Conservation (phyloP, 2,797 vertebrate genomes). For the Danio jaintianensis region DNA sequence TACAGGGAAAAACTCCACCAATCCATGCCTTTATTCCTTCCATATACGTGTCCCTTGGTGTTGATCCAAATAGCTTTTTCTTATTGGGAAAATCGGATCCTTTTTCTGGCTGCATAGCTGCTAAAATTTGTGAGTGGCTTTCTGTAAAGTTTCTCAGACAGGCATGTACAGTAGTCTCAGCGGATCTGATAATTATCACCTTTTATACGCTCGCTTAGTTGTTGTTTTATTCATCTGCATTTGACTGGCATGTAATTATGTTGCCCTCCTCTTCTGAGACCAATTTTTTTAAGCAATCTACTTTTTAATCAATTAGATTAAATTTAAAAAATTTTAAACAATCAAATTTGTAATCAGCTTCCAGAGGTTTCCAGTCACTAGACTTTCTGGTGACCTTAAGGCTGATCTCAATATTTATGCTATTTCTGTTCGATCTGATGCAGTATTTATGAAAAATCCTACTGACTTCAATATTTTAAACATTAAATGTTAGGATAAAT, state of each 20-base stretch:
- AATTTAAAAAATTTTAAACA: too few relatives aligned
- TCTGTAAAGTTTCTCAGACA: slow-evolving; percentile 3
- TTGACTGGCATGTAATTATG: background rate
- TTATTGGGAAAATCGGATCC: slow-evolving; percentile 18
- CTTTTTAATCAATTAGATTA: too few relatives aligned
- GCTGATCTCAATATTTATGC: too few relatives aligned
- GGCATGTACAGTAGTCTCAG: background rate
- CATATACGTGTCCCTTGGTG: slow-evolving; percentile 38
- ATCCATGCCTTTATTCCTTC: slow-evolving; percentile 50
- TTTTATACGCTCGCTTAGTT: slow-evolving; percentile 11
- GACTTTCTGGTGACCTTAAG: too few relatives aligned
- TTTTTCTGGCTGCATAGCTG: slow-evolving; percentile 5
- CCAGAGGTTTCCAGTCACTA: too few relatives aligned
- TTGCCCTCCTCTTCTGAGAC: slow-evolving; percentile 22
- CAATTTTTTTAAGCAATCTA: too few relatives aligned
- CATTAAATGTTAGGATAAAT: too few relatives aligned
- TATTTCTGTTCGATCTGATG: too few relatives aligned
- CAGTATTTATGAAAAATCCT: too few relatives aligned
- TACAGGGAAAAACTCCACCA: slow-evolving; percentile 51
- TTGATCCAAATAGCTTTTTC: slow-evolving; percentile 26
- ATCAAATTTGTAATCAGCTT: too few relatives aligned
- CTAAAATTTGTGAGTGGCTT: background rate
- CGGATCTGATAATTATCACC: slow-evolving; percentile 11
- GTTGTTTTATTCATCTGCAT: slow-evolving; percentile 5
- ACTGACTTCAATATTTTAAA: too few relatives aligned